Percentiles rank a stretch among this genome's conserved stretches.
Evolutionary conservation across 2,797 vertebrate genomes (phyloP).

Genomic region (Leuciscus waleckii): DNA sequence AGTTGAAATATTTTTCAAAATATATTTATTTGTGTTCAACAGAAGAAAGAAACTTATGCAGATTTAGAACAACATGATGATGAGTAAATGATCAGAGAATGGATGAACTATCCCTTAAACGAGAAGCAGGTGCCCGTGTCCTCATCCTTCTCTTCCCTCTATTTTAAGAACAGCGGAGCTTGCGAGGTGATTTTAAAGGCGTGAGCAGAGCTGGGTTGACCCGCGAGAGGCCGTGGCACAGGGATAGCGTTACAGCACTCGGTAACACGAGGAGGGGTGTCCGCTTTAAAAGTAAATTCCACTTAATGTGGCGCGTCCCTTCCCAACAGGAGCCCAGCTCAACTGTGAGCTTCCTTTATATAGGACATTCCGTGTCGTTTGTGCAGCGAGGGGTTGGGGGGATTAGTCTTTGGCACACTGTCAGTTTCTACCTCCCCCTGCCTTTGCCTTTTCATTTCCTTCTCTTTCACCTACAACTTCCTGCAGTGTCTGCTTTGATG

Average conservation of each 20-base stretch:
- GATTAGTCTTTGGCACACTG: conserved; percentile 42
- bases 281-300: conserved; percentile 82
- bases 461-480: conserved; percentile 18
- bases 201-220: conserved; percentile 66
- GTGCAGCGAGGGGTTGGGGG: conserved; percentile 62
- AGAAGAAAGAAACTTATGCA: not conserved
- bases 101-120: not conserved
- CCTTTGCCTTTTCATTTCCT: conserved; percentile 27
- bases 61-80: not conserved
- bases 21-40: no score
- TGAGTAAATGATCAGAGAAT: not conserved
- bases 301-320: conserved; percentile 79
- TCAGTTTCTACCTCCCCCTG: conserved; percentile 30
- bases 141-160: conserved; percentile 24
- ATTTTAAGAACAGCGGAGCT: conserved; percentile 69
- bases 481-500: not conserved
- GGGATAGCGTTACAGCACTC: conserved; percentile 71
- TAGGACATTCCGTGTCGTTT: conserved; percentile 76
- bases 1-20: no score
- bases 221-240: conserved; percentile 64
- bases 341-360: conserved; percentile 73
- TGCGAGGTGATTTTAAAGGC: conserved; percentile 71
- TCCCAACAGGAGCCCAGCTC: conserved; percentile 72
- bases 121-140: conserved; percentile 5
- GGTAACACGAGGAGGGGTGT: conserved; percentile 77